phyloP scores from a whole-genome alignment of 1,140 invertebrate genomes.

The Chymomyza costata region DNA sequence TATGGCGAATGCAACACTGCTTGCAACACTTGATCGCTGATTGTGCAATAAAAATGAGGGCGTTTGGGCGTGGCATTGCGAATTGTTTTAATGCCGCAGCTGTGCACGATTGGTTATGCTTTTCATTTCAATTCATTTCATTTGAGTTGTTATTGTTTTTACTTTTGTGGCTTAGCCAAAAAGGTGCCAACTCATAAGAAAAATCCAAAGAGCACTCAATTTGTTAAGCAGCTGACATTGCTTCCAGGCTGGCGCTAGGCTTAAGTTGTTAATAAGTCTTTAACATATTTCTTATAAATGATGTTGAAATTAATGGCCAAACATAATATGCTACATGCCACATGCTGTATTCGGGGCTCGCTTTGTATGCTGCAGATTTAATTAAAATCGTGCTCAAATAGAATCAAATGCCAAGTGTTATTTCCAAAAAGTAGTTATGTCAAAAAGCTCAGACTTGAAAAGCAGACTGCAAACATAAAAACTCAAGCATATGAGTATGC shows the following conservation, averaged over 20 bases:
- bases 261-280: slow-evolving; percentile 47
- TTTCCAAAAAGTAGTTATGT: slow-evolving; percentile 3
- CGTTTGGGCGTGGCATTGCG: slow-evolving; percentile 48
- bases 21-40: slow-evolving; percentile 55
- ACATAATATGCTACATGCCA: too few relatives aligned
- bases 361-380: slow-evolving; percentile 14
- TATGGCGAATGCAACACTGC: slow-evolving; percentile 19
- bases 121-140: slow-evolving; percentile 68
- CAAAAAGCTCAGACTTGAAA: slow-evolving; percentile 18
- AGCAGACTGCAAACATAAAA: slow-evolving; percentile 14
- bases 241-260: slow-evolving; percentile 45
- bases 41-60: slow-evolving; percentile 60
- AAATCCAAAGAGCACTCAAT: slow-evolving; percentile 46
- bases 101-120: slow-evolving; percentile 55
- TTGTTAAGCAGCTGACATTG: slow-evolving; percentile 56
- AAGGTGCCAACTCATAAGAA: slow-evolving; percentile 58
- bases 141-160: slow-evolving; percentile 49
- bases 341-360: too few relatives aligned
- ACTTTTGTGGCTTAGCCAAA: slow-evolving; percentile 37
- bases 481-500: slow-evolving; percentile 23
- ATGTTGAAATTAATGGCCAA: slow-evolving; percentile 39
- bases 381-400: slow-evolving; percentile 26
- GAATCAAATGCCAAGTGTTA: too few relatives aligned
- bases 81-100: slow-evolving; percentile 51
- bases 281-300: slow-evolving; percentile 69